phyloP scores from a whole-genome alignment of 2,888 invertebrate species.

The Drosophila acutilabella region DNA sequence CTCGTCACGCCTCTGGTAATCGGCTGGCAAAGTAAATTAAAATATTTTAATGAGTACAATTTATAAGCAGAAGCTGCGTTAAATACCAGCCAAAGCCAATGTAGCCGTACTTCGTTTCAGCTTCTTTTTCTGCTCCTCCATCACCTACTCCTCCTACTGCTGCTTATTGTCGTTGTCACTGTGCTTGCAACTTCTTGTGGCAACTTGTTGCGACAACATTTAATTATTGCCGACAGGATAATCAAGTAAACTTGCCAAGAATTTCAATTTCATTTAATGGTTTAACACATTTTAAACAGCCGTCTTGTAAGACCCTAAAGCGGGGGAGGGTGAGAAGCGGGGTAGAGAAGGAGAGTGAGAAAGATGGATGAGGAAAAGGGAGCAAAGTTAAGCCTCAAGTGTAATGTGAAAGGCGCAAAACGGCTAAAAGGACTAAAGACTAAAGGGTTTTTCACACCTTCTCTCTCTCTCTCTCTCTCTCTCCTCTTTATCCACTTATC shows the following conservation, averaged over 20 bases:
- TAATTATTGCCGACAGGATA: constrained; percentile 80
- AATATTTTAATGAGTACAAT: constrained; percentile 81
- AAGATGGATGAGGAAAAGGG: background rate
- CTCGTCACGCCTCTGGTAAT: constrained; percentile 13
- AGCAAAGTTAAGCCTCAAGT: constrained; percentile 66
- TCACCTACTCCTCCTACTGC: constrained; percentile 4
- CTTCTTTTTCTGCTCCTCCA: background rate
- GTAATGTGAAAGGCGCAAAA: constrained; percentile 72
- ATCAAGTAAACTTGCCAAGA: constrained; percentile 80
- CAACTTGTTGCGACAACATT: constrained; percentile 79
- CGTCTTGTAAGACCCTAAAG: background rate
- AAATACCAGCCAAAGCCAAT: constrained; percentile 5
- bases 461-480: background rate
- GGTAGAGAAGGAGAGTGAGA: background rate
- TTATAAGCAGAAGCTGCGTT: constrained; percentile 65
- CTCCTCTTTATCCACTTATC: constrained; percentile 2
- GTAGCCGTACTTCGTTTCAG: background rate
- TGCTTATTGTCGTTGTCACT: constrained; percentile 19
- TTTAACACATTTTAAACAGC: constrained; percentile 70
- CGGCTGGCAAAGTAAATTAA: constrained; percentile 76
- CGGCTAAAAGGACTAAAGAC: constrained; percentile 26
- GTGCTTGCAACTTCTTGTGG: constrained; percentile 38
- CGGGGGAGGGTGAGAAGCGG: background rate
- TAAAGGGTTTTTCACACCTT: constrained; percentile 45
- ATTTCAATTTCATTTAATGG: constrained; percentile 80